phyloP scores from a whole-genome alignment of 2,113 vertebrate genomes.

The Sinocyclocheilus grahami region DNA sequence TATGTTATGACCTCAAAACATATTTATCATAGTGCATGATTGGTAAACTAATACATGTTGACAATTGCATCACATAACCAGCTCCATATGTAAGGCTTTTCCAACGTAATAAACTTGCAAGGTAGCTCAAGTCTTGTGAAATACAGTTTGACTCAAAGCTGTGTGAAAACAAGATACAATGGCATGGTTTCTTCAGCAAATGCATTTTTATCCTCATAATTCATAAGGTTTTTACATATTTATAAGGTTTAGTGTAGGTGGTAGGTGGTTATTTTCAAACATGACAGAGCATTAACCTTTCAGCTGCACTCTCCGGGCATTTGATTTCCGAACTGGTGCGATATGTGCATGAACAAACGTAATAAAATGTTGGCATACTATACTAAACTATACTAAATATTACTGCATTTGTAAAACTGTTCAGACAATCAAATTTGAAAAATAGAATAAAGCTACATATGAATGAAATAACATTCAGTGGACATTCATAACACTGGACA shows the following conservation, averaged over 20 bases:
- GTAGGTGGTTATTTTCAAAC: background rate
- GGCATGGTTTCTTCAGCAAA: background rate
- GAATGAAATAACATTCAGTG: no score
- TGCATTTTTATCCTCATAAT: background rate
- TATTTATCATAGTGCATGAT: background rate
- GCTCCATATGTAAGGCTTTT: background rate
- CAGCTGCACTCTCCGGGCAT: background rate
- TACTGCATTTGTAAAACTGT: no score
- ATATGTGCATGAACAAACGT: background rate
- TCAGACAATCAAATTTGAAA: no score
- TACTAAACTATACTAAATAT: no score
- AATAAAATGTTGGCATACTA: background rate
- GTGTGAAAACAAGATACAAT: background rate
- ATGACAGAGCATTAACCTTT: background rate
- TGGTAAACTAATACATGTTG: background rate
- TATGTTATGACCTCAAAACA: no score
- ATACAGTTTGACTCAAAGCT: no score
- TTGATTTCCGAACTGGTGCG: background rate
- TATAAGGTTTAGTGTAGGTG: background rate
- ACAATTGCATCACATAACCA: background rate
- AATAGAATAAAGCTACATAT: no score
- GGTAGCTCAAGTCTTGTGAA: no score
- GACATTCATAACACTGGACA: no score
- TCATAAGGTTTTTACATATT: background rate
- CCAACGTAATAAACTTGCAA: background rate